Evolutionary conservation across 2,113 vertebrate species (phyloP).

Genomic region (Dicrurus megarhynchus): DNA sequence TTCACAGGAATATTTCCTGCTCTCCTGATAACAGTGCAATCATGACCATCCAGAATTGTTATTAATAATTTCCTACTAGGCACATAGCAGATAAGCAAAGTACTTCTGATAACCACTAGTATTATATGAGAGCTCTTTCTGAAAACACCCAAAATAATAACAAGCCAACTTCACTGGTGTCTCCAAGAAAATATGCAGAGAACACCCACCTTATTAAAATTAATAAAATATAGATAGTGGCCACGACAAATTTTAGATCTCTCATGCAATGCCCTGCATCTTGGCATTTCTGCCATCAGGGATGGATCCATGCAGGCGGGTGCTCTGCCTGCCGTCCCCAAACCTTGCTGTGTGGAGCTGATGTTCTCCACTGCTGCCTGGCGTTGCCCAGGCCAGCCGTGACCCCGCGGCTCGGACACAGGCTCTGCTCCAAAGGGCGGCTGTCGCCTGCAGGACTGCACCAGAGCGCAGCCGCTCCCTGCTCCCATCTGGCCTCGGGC

Average conservation of each 20-base stretch:
- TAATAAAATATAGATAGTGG: neutral
- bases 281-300: neutral
- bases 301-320: neutral
- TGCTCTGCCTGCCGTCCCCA: neutral
- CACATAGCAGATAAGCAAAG: neutral
- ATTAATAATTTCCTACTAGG: conserved; percentile 1
- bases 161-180: neutral
- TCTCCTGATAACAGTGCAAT: neutral
- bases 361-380: neutral
- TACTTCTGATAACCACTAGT: neutral
- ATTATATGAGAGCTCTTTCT: neutral
- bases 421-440: neutral
- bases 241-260: neutral
- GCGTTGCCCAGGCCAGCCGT: fast-evolving
- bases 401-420: no score
- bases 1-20: neutral
- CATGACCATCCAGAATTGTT: neutral
- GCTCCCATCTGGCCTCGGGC: fast-evolving
- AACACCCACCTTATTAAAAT: neutral
- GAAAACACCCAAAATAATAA: neutral
- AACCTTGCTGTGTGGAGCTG: neutral
- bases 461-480: neutral
- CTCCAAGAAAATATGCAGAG: neutral
- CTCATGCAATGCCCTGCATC: neutral
- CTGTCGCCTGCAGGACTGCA: fast-evolving